Base-by-base conservation (phyloP, 2,888 invertebrate genomes). In the Brenthis daphne region DNA sequence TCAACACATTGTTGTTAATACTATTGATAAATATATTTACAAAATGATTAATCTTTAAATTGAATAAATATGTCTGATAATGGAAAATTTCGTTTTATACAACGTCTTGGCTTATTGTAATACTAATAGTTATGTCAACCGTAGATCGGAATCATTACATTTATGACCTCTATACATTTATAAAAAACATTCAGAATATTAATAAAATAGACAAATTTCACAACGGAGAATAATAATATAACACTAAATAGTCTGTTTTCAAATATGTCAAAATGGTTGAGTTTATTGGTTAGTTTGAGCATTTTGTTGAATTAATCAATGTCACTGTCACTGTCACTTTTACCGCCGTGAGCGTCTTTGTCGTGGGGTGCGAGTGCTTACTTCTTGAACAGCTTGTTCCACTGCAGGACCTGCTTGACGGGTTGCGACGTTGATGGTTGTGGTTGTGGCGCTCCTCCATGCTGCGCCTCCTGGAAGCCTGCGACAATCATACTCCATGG, bases 321-420 rank as follows among this genome's bases (percentile, higher is more conserved):
- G 20, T 47, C 58, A 58, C 58, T 65, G 29, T 61, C 51, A 51
- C 61, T 37, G 37, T 51, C 61, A 37, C 20, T 67, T 43, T 8
- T 50, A 57, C 33, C 12, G 24, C 57, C 33, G 20, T n/a, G 55
- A 64, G 20, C 64, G 67, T 72, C 64, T 54, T 55, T 55, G 43
- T 57, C 57, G 53, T 56, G 51, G 37, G 65, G 63, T 43, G 57
- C 12, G 12, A 55, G 53, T 56, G 43, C 64, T 85, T 83, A 89
- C 78, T 89, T 89, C 74, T 86, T 87, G 77, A 89, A 89, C 48
- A 89, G 79, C 77, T 86, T 85, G 77, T 86, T 88, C 89, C 89
- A 89, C 73, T 85, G 85, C 69, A 88, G 76, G n/a, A 76, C 73
- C 33, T 76, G 74, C 64, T 83, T 82, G 43, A 80, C 76, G 11